phyloP scores from a whole-genome alignment of 2,113 vertebrate genomes.

The rabbit (Oryctolagus cuniculus) region DNA sequence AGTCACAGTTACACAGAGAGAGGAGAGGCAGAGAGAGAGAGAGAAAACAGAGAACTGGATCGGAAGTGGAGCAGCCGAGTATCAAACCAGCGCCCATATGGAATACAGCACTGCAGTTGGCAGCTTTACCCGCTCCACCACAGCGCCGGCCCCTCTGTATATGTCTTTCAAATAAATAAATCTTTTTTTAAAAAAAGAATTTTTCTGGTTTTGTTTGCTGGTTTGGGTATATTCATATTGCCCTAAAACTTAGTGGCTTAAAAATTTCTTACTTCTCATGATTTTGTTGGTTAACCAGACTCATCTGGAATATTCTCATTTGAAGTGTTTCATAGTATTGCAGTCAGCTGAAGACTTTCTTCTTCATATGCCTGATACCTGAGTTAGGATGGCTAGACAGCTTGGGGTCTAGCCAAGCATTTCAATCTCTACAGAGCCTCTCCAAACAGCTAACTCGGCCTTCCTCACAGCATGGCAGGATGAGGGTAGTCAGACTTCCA shows the following conservation, averaged over 20 bases:
- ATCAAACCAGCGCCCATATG: too few relatives aligned
- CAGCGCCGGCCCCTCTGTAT: too few relatives aligned
- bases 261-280: background rate
- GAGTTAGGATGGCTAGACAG: background rate
- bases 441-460: background rate
- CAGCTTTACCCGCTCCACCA: too few relatives aligned
- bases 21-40: too few relatives aligned
- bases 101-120: too few relatives aligned
- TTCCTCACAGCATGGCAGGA: background rate
- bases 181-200: too few relatives aligned
- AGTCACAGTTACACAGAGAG: too few relatives aligned
- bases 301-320: background rate
- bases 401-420: background rate
- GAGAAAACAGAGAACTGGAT: too few relatives aligned
- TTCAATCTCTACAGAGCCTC: background rate
- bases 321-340: background rate
- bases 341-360: background rate
- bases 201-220: too few relatives aligned
- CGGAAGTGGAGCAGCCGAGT: too few relatives aligned
- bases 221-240: background rate
- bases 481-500: background rate
- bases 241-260: background rate
- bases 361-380: background rate
- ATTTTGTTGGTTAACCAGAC: background rate
- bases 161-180: too few relatives aligned